A percentile compares a stretch with the other conserved stretches of the same genome.
These are phyloP conservation scores for Drosophila borealis DNA, from an alignment of 2,888 invertebrate species.

Conservation along the genomic window DNA sequence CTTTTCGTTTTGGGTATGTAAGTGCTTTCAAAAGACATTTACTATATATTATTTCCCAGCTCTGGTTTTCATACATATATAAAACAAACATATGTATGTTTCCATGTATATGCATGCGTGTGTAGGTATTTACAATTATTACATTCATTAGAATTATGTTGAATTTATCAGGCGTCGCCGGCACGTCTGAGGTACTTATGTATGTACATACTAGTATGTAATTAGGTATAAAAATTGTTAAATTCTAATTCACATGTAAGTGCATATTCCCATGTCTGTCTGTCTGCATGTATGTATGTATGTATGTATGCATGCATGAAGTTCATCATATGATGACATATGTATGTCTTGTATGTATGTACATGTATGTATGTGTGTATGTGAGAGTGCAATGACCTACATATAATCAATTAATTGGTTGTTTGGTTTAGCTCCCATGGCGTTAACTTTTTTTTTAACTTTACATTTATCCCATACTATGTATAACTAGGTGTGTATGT, in stretches of 20 bases:
- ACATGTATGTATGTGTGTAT: constrained; percentile 23
- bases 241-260: constrained; percentile 47
- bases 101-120: constrained; percentile 5
- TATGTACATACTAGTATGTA: constrained; percentile 33
- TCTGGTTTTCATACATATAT: constrained; percentile 11
- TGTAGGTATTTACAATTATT: constrained; percentile 42
- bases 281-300: background rate
- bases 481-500: constrained; percentile 31
- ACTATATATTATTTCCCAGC: constrained; percentile 26
- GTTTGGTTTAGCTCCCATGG: constrained; percentile 24
- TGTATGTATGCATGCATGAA: constrained; percentile 17
- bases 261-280: constrained; percentile 20
- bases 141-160: constrained; percentile 8
- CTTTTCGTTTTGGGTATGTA: background rate
- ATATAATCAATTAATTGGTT: constrained; percentile 7
- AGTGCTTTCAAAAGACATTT: constrained; percentile 10
- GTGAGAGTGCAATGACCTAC: constrained; percentile 9
- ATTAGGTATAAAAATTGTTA: constrained; percentile 54
- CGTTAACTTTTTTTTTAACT: constrained; percentile 49
- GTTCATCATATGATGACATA: background rate
- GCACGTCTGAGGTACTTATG: constrained; percentile 58
- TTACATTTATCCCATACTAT: constrained; percentile 38
- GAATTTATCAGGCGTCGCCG: constrained; percentile 61
- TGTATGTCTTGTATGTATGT: background rate
- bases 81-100: constrained; percentile 12